Evolutionary conservation across 2,888 invertebrate genomes (phyloP).

Genomic region (Zelleria hepariella): DNA sequence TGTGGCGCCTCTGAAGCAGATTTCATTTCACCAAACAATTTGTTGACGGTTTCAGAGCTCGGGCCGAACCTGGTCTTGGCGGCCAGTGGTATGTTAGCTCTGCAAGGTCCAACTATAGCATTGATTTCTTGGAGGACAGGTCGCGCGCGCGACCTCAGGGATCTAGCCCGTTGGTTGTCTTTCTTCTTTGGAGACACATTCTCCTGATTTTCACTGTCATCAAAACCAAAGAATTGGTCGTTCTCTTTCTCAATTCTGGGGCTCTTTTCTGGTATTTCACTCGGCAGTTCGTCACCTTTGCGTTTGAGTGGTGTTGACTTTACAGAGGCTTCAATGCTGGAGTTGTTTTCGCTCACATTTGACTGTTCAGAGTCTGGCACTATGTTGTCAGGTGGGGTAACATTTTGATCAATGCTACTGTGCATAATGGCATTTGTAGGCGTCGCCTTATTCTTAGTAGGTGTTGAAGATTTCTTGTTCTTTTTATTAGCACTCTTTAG

Average conservation of each 20-base stretch:
- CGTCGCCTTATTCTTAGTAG: conserved; percentile 29
- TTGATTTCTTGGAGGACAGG: conserved; percentile 47
- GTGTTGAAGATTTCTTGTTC: conserved; percentile 30
- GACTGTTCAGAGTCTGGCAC: neutral
- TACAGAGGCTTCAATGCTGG: conserved; percentile 14
- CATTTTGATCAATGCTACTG: conserved; percentile 14
- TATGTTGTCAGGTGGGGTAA: neutral
- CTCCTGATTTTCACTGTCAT: conserved; percentile 51
- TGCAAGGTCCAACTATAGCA: conserved; percentile 31
- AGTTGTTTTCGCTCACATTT: conserved; percentile 6
- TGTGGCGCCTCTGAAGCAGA: conserved; percentile 40
- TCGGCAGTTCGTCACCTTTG: conserved; percentile 9
- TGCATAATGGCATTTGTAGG: conserved; percentile 16
- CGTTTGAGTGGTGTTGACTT: conserved; percentile 17
- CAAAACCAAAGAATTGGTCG: conserved; percentile 58
- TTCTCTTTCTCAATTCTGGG: conserved; percentile 22
- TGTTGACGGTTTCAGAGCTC: conserved; percentile 36
- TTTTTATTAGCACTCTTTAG: conserved; percentile 46
- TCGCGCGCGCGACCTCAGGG: conserved; percentile 32
- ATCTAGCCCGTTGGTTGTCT: conserved; percentile 24
- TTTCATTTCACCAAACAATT: conserved; percentile 38
- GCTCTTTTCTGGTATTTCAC: conserved; percentile 19
- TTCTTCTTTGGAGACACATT: conserved; percentile 49
- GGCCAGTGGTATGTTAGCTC: conserved; percentile 34
- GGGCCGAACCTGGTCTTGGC: conserved; percentile 31